Percentiles rank a stretch among this genome's conserved stretches.
Conservation (phyloP, 2,797 vertebrate species). For the Pseudocheirus occidentalis region DNA sequence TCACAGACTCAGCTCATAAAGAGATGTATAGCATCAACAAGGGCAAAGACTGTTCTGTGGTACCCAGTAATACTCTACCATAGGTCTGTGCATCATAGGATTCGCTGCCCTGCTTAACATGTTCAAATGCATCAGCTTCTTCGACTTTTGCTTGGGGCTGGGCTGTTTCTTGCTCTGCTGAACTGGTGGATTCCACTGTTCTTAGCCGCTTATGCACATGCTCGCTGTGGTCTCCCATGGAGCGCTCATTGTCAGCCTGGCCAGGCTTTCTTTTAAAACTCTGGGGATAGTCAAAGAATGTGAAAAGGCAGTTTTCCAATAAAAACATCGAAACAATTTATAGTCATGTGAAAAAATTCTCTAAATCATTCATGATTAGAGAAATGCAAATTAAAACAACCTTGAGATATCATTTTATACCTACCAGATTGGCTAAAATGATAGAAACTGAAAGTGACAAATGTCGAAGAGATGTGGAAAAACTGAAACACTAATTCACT, state of each 20-base stretch:
- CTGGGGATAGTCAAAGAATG: slow-evolving; percentile 76
- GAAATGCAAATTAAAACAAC: background rate
- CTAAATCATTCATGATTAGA: background rate
- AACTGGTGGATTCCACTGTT: slow-evolving; percentile 86
- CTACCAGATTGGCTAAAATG: background rate
- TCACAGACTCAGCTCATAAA: background rate
- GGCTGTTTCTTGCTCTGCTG: slow-evolving; percentile 70
- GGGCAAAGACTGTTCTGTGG: background rate
- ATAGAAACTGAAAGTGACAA: background rate
- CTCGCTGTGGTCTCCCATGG: slow-evolving; percentile 90
- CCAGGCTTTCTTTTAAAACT: slow-evolving; percentile 98
- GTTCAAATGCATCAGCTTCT: slow-evolving; percentile 93
- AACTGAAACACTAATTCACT: background rate
- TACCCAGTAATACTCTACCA: slow-evolving; percentile 83
- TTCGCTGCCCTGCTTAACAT: slow-evolving; percentile 88
- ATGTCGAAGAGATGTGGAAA: background rate
- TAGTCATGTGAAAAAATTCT: background rate
- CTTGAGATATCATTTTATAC: background rate
- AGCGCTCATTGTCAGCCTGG: slow-evolving; percentile 92
- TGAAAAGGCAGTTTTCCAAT: background rate
- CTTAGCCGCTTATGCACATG: slow-evolving; percentile 92
- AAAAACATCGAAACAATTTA: background rate
- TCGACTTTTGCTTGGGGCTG: slow-evolving; percentile 74
- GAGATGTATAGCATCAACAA: background rate
- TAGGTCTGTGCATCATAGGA: slow-evolving; percentile 93